phyloP scores from a whole-genome alignment of 2,797 vertebrate genomes.

The Melanotaenia parkinsoni region DNA sequence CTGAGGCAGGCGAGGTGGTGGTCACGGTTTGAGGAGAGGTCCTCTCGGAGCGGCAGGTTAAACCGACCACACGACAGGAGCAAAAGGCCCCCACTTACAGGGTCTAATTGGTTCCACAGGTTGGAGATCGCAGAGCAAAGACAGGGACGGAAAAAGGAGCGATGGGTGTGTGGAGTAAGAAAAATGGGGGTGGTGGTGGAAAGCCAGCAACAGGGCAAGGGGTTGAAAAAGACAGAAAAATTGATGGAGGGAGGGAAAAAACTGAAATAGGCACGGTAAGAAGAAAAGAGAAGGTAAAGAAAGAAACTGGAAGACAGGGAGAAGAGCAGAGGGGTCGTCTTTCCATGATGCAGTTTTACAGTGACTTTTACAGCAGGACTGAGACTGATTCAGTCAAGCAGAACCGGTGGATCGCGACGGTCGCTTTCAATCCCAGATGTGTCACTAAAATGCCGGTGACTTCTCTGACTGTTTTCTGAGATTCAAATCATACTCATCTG shows the following conservation, averaged over 20 bases:
- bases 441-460: conserved; percentile 27
- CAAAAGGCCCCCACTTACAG: conserved; percentile 69
- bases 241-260: conserved; percentile 46
- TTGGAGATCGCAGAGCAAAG: conserved; percentile 68
- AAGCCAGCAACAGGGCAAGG: conserved; percentile 5
- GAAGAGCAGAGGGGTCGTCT: conserved; percentile 49
- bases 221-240: conserved; percentile 35
- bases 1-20: conserved; percentile 60
- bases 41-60: conserved; percentile 73
- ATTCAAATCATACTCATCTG: conserved; percentile 3
- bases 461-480: conserved; percentile 15
- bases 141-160: conserved; percentile 15
- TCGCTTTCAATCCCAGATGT: conserved; percentile 35
- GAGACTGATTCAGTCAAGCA: conserved; percentile 51
- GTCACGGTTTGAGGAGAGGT: conserved; percentile 55
- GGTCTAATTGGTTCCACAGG: conserved; percentile 85
- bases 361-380: conserved; percentile 68
- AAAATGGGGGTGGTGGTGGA: conserved; percentile 28
- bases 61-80: conserved; percentile 76
- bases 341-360: conserved; percentile 77
- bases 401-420: conserved; percentile 47
- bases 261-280: conserved; percentile 28
- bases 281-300: conserved; percentile 32
- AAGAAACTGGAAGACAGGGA: conserved; percentile 32
- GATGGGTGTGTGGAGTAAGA: conserved; percentile 29